Evolutionary conservation across 1,140 invertebrate species (phyloP), one percentile per base, ranked within the genome.

Genomic region (Acromyrmex charruanus): DNA sequence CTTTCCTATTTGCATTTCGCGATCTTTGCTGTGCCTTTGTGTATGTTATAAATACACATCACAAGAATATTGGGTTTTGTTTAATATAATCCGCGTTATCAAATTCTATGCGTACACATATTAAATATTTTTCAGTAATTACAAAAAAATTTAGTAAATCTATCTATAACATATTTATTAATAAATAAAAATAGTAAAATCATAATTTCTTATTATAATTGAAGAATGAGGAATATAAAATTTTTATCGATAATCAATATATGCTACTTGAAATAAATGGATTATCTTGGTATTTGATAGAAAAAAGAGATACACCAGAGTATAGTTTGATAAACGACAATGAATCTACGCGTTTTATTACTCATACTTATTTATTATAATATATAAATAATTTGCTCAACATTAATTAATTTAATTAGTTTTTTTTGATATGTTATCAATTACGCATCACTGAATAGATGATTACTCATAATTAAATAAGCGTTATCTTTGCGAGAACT

Each of bases 371-470:
- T 18, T 49, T 21, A 49, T 79, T 51, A 79, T 21, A 21, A 21
- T 21, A 21, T 14, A 25, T 1, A 14, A 28, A 49, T 55, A 55
- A 39, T 5, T 79, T 77, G 14, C 7, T 35, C 14, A 28, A 61
- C 16, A 35, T 12, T 58, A 58, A 75, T 79, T 31, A 49, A 31
- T 31, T 65, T 65, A 69, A 69, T 69, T 51, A 51, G 2, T 12
- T 69, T 1, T 66, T 69, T 1, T 66, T 6, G 16, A 77, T 25
- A 58, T 25, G 10, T 39, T 35, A 16, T 77, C n/a, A 77, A 28
- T 44, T 49, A 65, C 39, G 18, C 39, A n/a, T 77, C 10, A 28
- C 5, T 5, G 39, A 2, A 5, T 28, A 63, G 5, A 14, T 79
- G n/a, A 10, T 39, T 51, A 69, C 6, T 49, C 49, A 51, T 9